Conservation (phyloP, 2,113 vertebrate species). For the Entomyzon cyanotis region DNA sequence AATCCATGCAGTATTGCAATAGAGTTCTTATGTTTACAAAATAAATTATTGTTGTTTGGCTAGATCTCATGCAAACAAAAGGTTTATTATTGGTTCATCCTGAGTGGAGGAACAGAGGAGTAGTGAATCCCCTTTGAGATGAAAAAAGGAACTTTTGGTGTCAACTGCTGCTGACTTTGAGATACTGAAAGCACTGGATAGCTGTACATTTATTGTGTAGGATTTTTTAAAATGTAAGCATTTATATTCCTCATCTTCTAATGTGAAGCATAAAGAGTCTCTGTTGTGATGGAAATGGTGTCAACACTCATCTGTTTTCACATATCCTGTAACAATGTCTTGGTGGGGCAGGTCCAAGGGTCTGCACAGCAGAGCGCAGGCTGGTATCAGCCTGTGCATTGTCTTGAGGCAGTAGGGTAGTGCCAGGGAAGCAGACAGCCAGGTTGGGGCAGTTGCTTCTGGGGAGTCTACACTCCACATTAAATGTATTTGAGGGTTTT, state of each 20-base stretch:
- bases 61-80: slow-evolving; percentile 22
- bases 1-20: not conserved
- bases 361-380: not conserved
- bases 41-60: slow-evolving; percentile 31
- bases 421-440: not conserved
- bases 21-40: slow-evolving; percentile 8
- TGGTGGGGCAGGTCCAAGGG: not conserved
- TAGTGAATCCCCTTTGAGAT: not conserved
- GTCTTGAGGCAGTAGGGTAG: not conserved
- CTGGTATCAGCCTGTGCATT: not conserved
- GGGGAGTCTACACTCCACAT: not conserved
- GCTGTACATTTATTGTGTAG: slow-evolving; percentile 2
- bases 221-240: not conserved
- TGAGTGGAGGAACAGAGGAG: slow-evolving; percentile 3
- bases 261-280: not conserved
- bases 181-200: slow-evolving; percentile 16
- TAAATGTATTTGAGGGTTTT: not conserved
- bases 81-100: slow-evolving; percentile 50
- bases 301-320: not conserved
- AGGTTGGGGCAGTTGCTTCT: not conserved
- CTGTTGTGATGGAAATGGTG: not conserved
- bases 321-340: not conserved
- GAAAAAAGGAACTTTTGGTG: slow-evolving; percentile 41
- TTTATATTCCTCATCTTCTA: slow-evolving; percentile 33
- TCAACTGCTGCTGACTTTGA: slow-evolving; percentile 26